Evolutionary conservation across 2,888 invertebrate genomes (phyloP).

Genomic region (Plebejus melissa): DNA sequence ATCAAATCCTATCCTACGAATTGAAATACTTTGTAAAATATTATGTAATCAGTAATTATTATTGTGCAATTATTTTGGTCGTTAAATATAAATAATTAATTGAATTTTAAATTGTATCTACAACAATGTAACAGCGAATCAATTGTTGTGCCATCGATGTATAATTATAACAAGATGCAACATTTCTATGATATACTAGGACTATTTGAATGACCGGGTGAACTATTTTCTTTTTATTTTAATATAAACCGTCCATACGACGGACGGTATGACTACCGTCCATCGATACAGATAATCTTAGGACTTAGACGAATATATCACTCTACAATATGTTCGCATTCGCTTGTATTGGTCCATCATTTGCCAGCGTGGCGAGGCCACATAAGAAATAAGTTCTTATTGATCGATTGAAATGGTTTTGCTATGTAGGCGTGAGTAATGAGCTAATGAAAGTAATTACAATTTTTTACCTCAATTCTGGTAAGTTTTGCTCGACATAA

Average conservation of each 20-base stretch:
- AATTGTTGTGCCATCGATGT: not conserved
- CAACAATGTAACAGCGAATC: not conserved
- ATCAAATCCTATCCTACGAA: no score
- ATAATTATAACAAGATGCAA: no score
- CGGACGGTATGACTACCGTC: no score
- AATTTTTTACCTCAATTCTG: slow-evolving; percentile 9
- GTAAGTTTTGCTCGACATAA: slow-evolving; percentile 14
- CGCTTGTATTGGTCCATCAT: not conserved
- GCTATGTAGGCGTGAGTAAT: not conserved
- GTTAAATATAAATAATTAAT: not conserved
- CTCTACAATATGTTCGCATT: not conserved
- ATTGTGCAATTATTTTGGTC: not conserved
- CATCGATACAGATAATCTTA: no score
- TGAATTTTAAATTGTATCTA: not conserved
- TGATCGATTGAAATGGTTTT: not conserved
- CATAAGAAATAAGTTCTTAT: not conserved
- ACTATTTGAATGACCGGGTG: no score
- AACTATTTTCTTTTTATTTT: no score
- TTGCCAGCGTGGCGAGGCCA: not conserved
- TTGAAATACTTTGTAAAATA: no score
- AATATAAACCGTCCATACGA: no score
- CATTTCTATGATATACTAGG: no score
- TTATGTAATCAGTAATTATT: no score
- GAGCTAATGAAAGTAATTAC: slow-evolving; percentile 6
- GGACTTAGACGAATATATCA: no score